Evolutionary conservation across 35 echinoderm and acorn worm species (phyloP).

Genomic region (Chiridota heheva): DNA sequence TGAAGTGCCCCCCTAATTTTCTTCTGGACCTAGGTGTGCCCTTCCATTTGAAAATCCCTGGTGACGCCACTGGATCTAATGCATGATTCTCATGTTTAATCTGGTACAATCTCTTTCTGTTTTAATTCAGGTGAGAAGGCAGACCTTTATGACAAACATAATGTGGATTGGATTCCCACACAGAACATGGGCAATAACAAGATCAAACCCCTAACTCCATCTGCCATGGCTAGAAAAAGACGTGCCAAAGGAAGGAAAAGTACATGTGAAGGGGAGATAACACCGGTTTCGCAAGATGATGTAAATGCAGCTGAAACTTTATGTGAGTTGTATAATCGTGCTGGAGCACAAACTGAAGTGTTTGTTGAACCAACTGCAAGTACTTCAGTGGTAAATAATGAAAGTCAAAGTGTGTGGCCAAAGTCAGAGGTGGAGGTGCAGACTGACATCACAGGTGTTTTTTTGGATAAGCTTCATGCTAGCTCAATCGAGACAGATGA

Average conservation of each 20-base stretch:
- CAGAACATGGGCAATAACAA: neutral
- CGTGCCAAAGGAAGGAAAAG: neutral
- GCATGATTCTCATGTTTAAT: too few relatives aligned
- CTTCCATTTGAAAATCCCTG: too few relatives aligned
- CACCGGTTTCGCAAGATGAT: neutral
- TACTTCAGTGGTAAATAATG: neutral
- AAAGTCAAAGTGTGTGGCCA: neutral
- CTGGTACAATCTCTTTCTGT: too few relatives aligned
- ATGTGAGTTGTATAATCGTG: neutral
- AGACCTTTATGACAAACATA: neutral
- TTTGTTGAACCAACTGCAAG: neutral
- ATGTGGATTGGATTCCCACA: constrained; percentile 1
- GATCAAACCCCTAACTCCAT: neutral
- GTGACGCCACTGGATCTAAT: too few relatives aligned
- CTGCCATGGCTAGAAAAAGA: neutral
- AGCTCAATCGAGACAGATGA: neutral
- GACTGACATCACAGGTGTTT: constrained; percentile 1
- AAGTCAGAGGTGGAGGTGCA: neutral
- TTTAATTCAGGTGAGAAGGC: constrained; percentile 27
- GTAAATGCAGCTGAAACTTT: neutral
- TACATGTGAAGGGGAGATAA: neutral
- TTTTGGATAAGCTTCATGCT: neutral
- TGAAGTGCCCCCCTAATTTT: too few relatives aligned
- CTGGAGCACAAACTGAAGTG: neutral
- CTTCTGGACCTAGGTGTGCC: too few relatives aligned